Conservation (phyloP, 2,888 invertebrate genomes). For the Pseudoips prasinana region DNA sequence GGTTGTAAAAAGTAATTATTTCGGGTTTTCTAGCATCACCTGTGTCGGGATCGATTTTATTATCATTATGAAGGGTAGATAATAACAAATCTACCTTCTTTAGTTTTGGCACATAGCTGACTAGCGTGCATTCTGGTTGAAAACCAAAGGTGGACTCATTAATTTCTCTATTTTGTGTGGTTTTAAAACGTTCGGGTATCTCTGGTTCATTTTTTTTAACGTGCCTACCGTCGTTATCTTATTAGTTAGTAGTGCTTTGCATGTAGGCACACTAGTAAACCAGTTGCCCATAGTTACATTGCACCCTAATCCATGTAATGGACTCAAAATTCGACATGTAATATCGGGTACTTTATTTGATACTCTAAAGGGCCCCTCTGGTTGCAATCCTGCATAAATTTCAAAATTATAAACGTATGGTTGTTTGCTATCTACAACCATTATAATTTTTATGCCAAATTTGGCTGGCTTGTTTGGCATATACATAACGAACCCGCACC, state of each 20-base stretch:
- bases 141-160: constrained; percentile 2
- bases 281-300: constrained; percentile 7
- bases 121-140: constrained; percentile 3
- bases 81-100: constrained; percentile 1
- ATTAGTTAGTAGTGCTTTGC: background rate
- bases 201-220: constrained; percentile 4
- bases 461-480: too few relatives aligned
- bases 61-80: constrained; percentile 3
- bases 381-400: background rate
- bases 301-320: constrained; percentile 2
- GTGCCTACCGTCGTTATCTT: constrained; percentile 8
- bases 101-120: constrained; percentile 9
- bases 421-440: too few relatives aligned
- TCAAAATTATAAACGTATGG: too few relatives aligned
- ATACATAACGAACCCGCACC: background rate
- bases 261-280: constrained; percentile 7
- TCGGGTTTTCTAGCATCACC: constrained; percentile 1
- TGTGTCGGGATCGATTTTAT: constrained; percentile 1
- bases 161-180: background rate
- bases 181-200: constrained; percentile 1
- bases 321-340: constrained; percentile 2
- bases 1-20: constrained; percentile 8
- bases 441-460: too few relatives aligned
- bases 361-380: constrained; percentile 5
- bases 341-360: constrained; percentile 8